Evolutionary conservation across 2,113 vertebrate species (phyloP).

Genomic region (Notothenia rossii): DNA sequence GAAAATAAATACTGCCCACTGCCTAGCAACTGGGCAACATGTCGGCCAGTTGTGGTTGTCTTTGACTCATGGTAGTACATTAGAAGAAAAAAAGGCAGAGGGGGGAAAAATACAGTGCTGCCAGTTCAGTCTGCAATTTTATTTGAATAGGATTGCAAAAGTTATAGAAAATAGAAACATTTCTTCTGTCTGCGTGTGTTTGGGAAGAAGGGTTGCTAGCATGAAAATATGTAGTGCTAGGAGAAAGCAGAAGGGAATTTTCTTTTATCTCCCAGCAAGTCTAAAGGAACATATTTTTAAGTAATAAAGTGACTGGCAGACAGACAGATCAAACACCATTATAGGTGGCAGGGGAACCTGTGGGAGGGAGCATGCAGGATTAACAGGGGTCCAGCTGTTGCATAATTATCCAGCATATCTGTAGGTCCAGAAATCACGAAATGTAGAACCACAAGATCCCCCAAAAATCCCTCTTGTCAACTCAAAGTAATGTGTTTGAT

Average conservation of each 20-base stretch:
- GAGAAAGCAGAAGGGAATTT: conserved; percentile 28
- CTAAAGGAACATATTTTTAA: conserved; percentile 45
- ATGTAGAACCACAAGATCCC: no score
- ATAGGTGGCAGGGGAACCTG: conserved; percentile 27
- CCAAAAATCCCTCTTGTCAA: no score
- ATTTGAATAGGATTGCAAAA: conserved; percentile 23
- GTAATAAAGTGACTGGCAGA: conserved; percentile 40
- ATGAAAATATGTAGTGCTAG: conserved; percentile 39
- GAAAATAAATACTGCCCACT: conserved; percentile 53
- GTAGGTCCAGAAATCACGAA: neutral
- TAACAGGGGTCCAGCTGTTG: conserved; percentile 35
- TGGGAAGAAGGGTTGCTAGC: conserved; percentile 1
- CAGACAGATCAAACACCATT: conserved; percentile 14
- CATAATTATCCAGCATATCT: neutral
- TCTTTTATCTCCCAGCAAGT: conserved; percentile 38
- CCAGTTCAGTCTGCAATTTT: conserved; percentile 1
- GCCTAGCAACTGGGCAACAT: conserved; percentile 61
- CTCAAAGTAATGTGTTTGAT: no score
- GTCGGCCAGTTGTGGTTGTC: conserved; percentile 42
- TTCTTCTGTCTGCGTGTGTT: conserved; percentile 19
- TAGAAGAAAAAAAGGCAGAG: conserved; percentile 1
- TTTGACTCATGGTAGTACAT: conserved; percentile 53
- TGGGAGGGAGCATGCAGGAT: conserved; percentile 7
- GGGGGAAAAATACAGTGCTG: neutral
- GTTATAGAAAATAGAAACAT: neutral